phyloP scores from a whole-genome alignment of 2,888 invertebrate species.

The Drosophila quinaria region DNA sequence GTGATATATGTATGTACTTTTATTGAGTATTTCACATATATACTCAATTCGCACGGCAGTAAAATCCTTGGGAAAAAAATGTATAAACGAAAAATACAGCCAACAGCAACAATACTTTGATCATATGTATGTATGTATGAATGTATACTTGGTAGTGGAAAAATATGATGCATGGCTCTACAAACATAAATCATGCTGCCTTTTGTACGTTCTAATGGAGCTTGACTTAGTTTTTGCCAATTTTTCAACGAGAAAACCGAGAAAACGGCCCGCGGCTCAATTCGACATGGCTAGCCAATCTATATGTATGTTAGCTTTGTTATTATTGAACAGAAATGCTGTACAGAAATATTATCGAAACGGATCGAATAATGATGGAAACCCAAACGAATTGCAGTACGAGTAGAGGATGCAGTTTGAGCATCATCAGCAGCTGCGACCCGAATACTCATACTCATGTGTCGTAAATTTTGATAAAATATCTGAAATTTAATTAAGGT shows the following conservation, averaged over 20 bases:
- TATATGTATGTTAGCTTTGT: constrained; percentile 25
- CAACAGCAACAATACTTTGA: constrained; percentile 26
- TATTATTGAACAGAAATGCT: constrained; percentile 56
- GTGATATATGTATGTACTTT: constrained; percentile 14
- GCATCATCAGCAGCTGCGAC: constrained; percentile 9
- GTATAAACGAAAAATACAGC: constrained; percentile 4
- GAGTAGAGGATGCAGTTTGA: constrained; percentile 2
- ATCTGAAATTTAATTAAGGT: constrained; percentile 74
- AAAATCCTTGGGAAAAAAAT: constrained; percentile 12
- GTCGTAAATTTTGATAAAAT: constrained; percentile 72
- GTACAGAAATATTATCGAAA: constrained; percentile 28
- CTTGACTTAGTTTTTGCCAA: constrained; percentile 65
- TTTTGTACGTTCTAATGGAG: constrained; percentile 62
- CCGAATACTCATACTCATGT: constrained; percentile 1
- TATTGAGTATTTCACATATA: constrained; percentile 13
- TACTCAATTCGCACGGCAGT: constrained; percentile 7
- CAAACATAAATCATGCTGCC: constrained; percentile 69
- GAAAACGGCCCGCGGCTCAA: constrained; percentile 61
- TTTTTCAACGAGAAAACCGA: constrained; percentile 53
- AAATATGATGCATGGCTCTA: constrained; percentile 62
- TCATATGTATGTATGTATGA: neutral
- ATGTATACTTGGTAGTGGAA: constrained; percentile 15
- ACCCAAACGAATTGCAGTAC: constrained; percentile 25
- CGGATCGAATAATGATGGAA: constrained; percentile 30
- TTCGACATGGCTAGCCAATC: constrained; percentile 51